Conservation (phyloP, 1,140 invertebrate species). For the Bradynema listronoti region DNA sequence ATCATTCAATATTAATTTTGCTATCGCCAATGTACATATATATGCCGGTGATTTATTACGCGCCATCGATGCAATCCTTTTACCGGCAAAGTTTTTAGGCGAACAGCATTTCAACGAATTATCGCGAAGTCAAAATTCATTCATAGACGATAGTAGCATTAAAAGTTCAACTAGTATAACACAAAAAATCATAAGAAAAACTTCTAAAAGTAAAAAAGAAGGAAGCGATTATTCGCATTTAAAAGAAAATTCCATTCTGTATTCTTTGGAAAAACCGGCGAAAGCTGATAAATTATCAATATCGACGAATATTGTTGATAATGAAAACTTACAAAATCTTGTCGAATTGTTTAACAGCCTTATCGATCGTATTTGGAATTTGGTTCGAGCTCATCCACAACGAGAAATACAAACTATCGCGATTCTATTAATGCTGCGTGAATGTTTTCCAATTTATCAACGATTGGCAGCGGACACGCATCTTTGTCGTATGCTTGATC, state of each 20-base stretch:
- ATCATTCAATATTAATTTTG: conserved; percentile 12
- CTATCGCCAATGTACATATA: conserved; percentile 21
- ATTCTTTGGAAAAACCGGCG: no score
- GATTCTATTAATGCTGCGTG: conserved; percentile 15
- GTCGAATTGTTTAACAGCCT: conserved; percentile 19
- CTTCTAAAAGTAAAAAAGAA: no score
- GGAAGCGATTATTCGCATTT: no score
- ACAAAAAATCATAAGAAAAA: no score
- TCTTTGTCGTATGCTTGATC: conserved; percentile 31
- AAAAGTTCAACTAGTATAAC: no score
- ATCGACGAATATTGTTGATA: no score
- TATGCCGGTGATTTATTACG: conserved; percentile 30
- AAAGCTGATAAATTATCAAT: no score
- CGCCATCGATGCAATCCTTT: conserved; percentile 24
- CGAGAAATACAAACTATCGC: conserved; percentile 28
- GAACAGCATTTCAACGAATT: no score
- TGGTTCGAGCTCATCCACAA: conserved; percentile 29
- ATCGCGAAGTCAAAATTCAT: no score
- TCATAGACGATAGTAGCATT: no score
- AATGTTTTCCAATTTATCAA: conserved; percentile 29
- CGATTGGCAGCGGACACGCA: conserved; percentile 23
- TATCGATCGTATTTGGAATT: conserved; percentile 23
- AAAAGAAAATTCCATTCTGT: no score
- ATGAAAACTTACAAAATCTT: background rate
- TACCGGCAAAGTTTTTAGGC: no score